A percentile compares a stretch with the other conserved stretches of the same genome.
These are phyloP conservation scores for Umimayanthus kanabou DNA, from an alignment of 92 coral and sea anemone species.

Conservation along the genomic window DNA sequence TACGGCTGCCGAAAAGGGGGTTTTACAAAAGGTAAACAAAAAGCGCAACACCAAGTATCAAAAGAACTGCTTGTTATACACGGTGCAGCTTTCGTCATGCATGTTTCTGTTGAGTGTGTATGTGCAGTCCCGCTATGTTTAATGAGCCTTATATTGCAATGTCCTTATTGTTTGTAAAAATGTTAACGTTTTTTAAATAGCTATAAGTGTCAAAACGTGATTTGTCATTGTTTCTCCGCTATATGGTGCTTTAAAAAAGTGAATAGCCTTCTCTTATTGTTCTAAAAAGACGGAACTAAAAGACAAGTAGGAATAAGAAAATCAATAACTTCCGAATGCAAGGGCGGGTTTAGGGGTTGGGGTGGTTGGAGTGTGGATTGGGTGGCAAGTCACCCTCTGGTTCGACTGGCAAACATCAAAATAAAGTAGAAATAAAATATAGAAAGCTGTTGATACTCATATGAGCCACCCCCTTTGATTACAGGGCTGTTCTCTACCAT, in stretches of 20 bases:
- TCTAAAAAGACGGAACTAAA: not conserved
- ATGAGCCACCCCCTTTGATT: not conserved
- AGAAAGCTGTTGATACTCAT: not conserved
- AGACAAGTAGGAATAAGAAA: not conserved
- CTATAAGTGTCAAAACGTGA: not conserved
- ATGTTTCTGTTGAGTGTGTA: not conserved
- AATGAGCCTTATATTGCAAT: not conserved
- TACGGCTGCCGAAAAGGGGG: no score
- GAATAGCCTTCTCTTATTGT: not conserved
- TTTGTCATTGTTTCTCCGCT: no score
- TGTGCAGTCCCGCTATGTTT: no score
- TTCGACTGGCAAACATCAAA: not conserved
- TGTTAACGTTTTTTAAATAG: no score
- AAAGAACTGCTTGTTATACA: not conserved
- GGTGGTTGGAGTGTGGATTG: not conserved
- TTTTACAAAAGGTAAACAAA: no score
- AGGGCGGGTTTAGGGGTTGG: not conserved
- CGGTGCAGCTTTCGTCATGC: not conserved
- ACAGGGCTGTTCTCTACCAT: constrained; percentile 92
- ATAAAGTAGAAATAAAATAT: no score
- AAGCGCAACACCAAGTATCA: not conserved
- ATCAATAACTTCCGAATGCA: not conserved
- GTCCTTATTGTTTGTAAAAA: no score
- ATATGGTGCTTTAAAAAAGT: no score
- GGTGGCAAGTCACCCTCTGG: not conserved